A percentile compares a stretch with the other conserved stretches of the same genome.
These are phyloP conservation scores for Ochotona princeps DNA, from an alignment of 2,113 vertebrate genomes.

Conservation along the genomic window DNA sequence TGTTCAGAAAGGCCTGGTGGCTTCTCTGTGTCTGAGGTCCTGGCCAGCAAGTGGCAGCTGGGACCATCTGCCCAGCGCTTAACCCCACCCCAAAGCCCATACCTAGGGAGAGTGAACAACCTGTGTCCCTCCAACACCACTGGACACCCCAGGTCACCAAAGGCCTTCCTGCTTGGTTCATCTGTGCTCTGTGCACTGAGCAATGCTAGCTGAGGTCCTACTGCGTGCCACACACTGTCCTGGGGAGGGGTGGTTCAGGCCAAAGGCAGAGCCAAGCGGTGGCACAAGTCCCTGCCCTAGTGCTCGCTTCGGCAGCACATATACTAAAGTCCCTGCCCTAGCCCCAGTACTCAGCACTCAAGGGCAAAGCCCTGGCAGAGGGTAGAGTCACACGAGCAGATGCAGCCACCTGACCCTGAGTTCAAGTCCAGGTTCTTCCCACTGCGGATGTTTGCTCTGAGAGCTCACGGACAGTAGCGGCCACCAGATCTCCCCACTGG, in stretches of 20 bases:
- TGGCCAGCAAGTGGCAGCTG: not conserved
- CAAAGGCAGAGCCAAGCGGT: accelerated
- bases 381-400: not conserved
- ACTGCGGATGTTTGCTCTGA: not conserved
- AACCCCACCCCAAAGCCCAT: too few relatives aligned
- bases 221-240: not conserved
- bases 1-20: not conserved
- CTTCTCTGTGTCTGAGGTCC: not conserved
- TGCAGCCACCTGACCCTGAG: too few relatives aligned
- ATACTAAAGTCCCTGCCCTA: too few relatives aligned
- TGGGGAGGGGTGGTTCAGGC: not conserved
- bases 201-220: not conserved
- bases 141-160: not conserved
- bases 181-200: not conserved
- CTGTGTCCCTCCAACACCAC: not conserved
- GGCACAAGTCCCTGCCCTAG: too few relatives aligned
- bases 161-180: not conserved
- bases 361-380: not conserved
- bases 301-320: too few relatives aligned
- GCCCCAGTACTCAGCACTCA: not conserved
- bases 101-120: not conserved
- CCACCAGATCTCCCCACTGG: not conserved
- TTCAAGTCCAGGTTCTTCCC: not conserved
- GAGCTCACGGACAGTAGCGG: not conserved
- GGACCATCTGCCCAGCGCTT: accelerated